Base-by-base conservation (phyloP, 2,888 invertebrate species). In the Phyllotreta striolata region DNA sequence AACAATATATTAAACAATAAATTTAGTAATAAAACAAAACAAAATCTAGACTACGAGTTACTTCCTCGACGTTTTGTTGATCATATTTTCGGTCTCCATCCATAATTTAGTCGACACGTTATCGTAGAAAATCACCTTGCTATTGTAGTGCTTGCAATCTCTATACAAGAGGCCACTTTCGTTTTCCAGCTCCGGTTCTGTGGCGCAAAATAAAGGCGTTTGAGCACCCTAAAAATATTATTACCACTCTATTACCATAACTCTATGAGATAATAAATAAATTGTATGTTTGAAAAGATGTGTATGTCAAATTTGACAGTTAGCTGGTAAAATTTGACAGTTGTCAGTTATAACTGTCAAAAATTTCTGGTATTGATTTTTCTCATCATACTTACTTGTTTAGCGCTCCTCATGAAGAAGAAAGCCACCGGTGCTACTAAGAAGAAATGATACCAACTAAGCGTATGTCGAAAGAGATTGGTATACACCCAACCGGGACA, bases 401-500 rank as follows among this genome's bases (percentile, higher is more conserved):
- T 84, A 1, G 91, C 86, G 13, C 89, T 87, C 68, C 90, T 85
- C 85, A 93, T 87, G 78, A 88, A 90, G 38, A 91, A 78, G 40
- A 90, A 83, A 5, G 89, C 88, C 6, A 92, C 77, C 0, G 93
- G 92, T 0, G 88, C 84, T 79, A 92, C 86, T 3, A 91, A 66
- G 35, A 92, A 79, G 74, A 89, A 89, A 77, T 90, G 89, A 76
- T 90, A 90, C 90, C 91, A 91, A 75, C 84, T 88, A 54, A 85
- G 75, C 1, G 84, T 83, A 70, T 85, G 74, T 81, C 92, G 86
- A 76, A 91, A 91, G 52, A 93, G 81, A 67, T 88, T 88, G 0
- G 93, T 93, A 72, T 89, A 90, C 49, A 90, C 90, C 83, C 92
- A 91, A 6, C 93, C 93, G 0, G 93, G 94, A 74, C 91, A 92